Base-by-base conservation (phyloP, 2,888 invertebrate species). In the Alloplasta piceator region DNA sequence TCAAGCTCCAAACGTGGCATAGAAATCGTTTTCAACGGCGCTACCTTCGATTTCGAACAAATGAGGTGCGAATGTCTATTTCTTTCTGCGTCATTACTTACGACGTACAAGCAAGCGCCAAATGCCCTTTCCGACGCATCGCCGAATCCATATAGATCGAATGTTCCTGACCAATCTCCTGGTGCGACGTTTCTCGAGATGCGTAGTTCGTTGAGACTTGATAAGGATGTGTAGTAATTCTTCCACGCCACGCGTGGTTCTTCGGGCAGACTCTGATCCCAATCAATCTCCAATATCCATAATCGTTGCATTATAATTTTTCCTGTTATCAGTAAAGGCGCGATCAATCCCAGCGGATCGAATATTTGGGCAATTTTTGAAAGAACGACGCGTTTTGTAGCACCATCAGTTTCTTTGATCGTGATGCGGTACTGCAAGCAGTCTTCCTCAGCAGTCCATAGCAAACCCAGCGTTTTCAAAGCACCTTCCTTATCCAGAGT, bases 81-180 rank as follows among this genome's bases (percentile, higher is more conserved):
- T 12, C 12, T 6, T n/a, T 39, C 12, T 38, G 60, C 7, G n/a
- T n/a, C n/a, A 46, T 46, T 0, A 6, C 9, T n/a, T 61, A 67
- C 6, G 63, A 14, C 9, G 56, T 86, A 87, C 0, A 86, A 10
- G 52, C 86, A 86, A 0, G 83, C 86, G 10, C 85, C 85, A 52
- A 84, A 87, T 0, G 81, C 85, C 6, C 38, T 82, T 14, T 86
- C 84, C 0, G 82, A 84, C 1, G 86, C 85, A 63, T 87, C 86
- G 7, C 82, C 67, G 41, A 88, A 89, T 0, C 83, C 87, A 58
- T 12, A 9, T 5, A 68, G 3, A 48, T 77, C 76, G 43, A 66
- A 52, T 7, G 39, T 16, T 46, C 74, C 66, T 9, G 38, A 36
- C 6, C 12, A 4, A 39, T 67, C 67, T 0, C 6, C 41, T 16